These are phyloP conservation scores for Antheraea pernyi DNA, from an alignment of 1,140 invertebrate genomes.

Conservation along the genomic window DNA sequence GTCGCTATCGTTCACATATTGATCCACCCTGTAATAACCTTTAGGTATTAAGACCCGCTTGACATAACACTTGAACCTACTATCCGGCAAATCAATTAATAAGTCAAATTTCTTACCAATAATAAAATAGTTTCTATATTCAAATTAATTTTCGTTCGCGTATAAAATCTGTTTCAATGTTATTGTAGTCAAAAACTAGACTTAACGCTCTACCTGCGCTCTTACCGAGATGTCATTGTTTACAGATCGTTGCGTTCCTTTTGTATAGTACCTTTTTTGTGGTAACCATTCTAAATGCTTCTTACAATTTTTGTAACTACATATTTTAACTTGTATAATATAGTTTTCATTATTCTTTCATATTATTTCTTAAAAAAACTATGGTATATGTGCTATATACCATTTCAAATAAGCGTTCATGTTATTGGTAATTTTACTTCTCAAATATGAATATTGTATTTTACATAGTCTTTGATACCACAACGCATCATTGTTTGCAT, in stretches of 20 bases:
- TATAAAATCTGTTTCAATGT: neutral
- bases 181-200: neutral
- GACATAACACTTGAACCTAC: too few species aligned
- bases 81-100: too few species aligned
- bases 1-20: too few species aligned
- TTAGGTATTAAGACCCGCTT: too few species aligned
- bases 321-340: neutral
- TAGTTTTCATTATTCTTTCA: neutral
- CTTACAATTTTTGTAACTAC: neutral
- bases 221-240: slow-evolving; percentile 14
- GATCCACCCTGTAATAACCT: too few species aligned
- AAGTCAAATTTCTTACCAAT: neutral
- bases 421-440: too few species aligned
- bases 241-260: slow-evolving; percentile 3
- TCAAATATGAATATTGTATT: too few species aligned
- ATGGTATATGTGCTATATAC: too few species aligned
- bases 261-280: neutral
- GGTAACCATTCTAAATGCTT: neutral
- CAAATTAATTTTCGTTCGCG: neutral
- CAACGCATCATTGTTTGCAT: too few species aligned
- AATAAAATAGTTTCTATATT: neutral
- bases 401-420: too few species aligned
- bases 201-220: slow-evolving; percentile 14
- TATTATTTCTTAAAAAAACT: neutral
- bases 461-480: too few species aligned